Evolutionary conservation across 2,113 vertebrate genomes (phyloP).

Genomic region (Ondatra zibethicus): DNA sequence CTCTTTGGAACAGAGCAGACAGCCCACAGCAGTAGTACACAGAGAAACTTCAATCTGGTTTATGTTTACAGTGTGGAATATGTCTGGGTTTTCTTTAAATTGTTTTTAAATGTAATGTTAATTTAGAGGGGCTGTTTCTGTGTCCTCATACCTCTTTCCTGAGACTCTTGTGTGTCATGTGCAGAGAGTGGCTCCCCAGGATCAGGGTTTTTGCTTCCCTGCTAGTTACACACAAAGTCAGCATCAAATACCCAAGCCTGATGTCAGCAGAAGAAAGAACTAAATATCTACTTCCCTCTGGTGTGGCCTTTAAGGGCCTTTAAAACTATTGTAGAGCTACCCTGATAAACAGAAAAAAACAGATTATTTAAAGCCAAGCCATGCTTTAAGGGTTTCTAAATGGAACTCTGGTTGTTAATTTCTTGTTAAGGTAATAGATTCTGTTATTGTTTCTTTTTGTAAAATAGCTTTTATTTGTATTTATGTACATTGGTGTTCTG

Average conservation of each 20-base stretch:
- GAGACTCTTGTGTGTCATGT: not conserved
- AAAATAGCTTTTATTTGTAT: not conserved
- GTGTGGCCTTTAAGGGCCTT: not conserved
- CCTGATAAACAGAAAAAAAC: not conserved
- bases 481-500: too few species aligned
- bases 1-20: not conserved
- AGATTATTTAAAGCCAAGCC: not conserved
- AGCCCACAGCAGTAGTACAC: not conserved
- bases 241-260: not conserved
- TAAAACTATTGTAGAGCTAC: not conserved
- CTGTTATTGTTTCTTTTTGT: constrained; percentile 10
- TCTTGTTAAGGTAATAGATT: constrained; percentile 40
- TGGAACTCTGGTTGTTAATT: constrained; percentile 31
- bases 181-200: not conserved
- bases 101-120: not conserved
- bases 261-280: not conserved
- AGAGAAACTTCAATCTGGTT: not conserved
- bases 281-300: constrained; percentile 27
- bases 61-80: not conserved
- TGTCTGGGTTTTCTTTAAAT: not conserved
- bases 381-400: not conserved
- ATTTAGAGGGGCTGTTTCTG: constrained; percentile 1
- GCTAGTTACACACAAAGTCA: not conserved
- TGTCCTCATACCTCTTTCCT: not conserved
- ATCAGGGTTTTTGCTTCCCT: not conserved